Evolutionary conservation across 2,113 vertebrate genomes (phyloP).

Genomic region (Hippocampus guttulatus): DNA sequence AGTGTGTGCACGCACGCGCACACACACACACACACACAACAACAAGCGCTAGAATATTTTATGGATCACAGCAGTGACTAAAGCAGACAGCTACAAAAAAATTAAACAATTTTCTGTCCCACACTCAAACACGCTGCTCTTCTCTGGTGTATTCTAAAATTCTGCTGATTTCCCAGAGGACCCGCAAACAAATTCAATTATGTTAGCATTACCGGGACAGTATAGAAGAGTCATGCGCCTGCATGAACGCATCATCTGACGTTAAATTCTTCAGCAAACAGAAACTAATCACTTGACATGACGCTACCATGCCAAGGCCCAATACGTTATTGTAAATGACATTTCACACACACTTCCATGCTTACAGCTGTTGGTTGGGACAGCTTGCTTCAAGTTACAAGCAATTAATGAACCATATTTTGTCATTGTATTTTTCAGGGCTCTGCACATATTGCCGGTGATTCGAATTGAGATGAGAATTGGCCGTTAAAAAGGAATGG

Average conservation of each 20-base stretch:
- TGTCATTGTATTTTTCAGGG: background rate
- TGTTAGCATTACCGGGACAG: slow-evolving; percentile 53
- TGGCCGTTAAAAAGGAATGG: no score
- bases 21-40: background rate
- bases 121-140: slow-evolving; percentile 28
- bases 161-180: slow-evolving; percentile 70
- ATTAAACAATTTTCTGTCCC: slow-evolving; percentile 22
- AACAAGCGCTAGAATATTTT: slow-evolving; percentile 22
- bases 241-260: slow-evolving; percentile 33
- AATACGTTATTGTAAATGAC: background rate
- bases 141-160: slow-evolving; percentile 54
- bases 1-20: background rate
- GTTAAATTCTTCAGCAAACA: slow-evolving; percentile 27
- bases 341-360: background rate
- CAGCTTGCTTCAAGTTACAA: background rate
- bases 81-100: slow-evolving; percentile 29
- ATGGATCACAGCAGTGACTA: slow-evolving; percentile 39
- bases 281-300: slow-evolving; percentile 16
- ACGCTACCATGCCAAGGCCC: slow-evolving; percentile 5
- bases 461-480: no score
- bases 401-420: background rate
- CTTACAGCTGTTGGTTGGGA: background rate
- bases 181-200: slow-evolving; percentile 73
- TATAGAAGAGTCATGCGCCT: slow-evolving; percentile 53
- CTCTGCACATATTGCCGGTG: no score